Evolutionary conservation across 2,113 vertebrate species (phyloP).

Genomic region (Pelvicachromis taeniatus): DNA sequence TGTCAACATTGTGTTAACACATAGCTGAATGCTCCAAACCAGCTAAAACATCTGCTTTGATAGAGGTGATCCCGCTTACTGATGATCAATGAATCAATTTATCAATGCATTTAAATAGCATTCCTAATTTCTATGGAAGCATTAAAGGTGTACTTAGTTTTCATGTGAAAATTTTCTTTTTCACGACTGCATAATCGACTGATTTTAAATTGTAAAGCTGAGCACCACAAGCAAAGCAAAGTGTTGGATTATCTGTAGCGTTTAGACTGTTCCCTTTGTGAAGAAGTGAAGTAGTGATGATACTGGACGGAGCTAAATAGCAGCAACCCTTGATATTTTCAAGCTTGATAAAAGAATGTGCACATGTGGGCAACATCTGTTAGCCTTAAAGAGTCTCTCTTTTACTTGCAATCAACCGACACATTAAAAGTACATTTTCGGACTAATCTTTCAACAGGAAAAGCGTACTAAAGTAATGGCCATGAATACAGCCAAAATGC

Average conservation of each 20-base stretch:
- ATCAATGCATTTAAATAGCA: neutral
- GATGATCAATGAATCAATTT: neutral
- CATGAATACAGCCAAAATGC: constrained; percentile 54
- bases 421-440: constrained; percentile 56
- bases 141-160: neutral
- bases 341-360: neutral
- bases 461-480: constrained; percentile 52
- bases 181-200: neutral
- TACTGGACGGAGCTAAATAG: neutral
- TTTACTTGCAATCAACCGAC: constrained; percentile 32
- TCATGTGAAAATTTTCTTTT: neutral
- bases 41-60: neutral
- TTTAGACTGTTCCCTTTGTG: neutral
- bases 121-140: neutral
- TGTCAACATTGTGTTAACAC: neutral
- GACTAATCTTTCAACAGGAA: constrained; percentile 50
- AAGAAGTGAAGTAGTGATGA: neutral
- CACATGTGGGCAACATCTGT: constrained; percentile 30
- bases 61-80: too few species aligned
- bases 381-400: constrained; percentile 2
- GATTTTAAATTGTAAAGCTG: neutral
- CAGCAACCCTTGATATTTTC: neutral
- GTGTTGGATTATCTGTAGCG: neutral
- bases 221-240: neutral
- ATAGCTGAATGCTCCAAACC: neutral